phyloP scores from a whole-genome alignment of 2,113 vertebrate genomes.

The Ctenodactylus gundi region DNA sequence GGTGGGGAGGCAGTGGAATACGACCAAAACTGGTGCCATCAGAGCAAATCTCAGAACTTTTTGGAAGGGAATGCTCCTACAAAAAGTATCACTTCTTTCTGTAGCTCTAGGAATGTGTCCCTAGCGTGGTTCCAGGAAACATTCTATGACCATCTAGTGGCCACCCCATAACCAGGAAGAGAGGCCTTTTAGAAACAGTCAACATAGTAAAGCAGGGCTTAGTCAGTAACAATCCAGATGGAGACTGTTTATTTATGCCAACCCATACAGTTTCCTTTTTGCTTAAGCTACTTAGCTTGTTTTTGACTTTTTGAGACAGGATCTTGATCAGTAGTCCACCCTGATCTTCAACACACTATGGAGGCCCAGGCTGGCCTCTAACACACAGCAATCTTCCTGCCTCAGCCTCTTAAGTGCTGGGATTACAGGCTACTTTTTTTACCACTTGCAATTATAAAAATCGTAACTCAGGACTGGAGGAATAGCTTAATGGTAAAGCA shows the following conservation, averaged over 20 bases:
- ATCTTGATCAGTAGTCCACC: too few relatives aligned
- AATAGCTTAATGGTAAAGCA: too few relatives aligned
- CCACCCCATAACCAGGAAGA: not conserved
- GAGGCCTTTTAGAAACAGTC: not conserved
- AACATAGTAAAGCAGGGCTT: not conserved
- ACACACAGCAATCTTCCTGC: too few relatives aligned
- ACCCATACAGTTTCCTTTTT: not conserved
- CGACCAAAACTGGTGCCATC: not conserved
- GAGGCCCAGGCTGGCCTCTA: too few relatives aligned
- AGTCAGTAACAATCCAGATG: not conserved
- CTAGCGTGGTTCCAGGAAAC: not conserved
- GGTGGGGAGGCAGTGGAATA: too few relatives aligned
- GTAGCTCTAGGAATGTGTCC: not conserved
- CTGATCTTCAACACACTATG: too few relatives aligned
- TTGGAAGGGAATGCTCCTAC: not conserved
- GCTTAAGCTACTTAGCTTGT: not conserved
- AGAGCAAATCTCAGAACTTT: not conserved
- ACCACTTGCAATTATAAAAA: conserved; percentile 12
- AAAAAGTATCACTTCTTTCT: not conserved
- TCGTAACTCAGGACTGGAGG: too few relatives aligned
- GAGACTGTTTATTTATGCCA: not conserved
- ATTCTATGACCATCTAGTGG: not conserved
- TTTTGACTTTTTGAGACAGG: not conserved
- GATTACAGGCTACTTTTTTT: too few relatives aligned
- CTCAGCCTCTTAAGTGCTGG: too few relatives aligned